Evolutionary conservation across 2,797 vertebrate genomes (phyloP), one percentile per base, ranked within the genome.

Genomic region (Cephalopachus bancanus): DNA sequence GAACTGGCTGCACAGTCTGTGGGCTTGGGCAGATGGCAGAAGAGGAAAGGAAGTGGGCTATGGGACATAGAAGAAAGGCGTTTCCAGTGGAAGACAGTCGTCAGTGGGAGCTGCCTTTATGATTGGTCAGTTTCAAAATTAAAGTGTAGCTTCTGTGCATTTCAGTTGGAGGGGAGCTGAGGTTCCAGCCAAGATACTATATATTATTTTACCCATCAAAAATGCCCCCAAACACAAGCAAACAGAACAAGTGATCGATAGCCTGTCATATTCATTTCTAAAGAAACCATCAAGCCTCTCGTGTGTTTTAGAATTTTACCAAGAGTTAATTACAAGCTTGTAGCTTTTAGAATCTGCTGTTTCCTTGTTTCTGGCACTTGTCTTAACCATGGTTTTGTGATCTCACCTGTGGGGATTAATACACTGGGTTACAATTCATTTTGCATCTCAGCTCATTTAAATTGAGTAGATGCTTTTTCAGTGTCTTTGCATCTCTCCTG

Each of bases 391-490:
- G 67, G 44, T 72, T 44, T 62, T 95, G 22, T 57, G 33, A 11
- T 80, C 74, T 62, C 10, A 75, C 26, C 87, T 92, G 76, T 72
- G 88, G 96, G 24, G 59, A 30, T 88, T 67, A 76, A 71, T 65
- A 69, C 7, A 24, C 74, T 49, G 15, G 59, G 30, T 24, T 71
- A 76, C 37, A 83, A 92, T 84, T 79, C 26, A 65, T 89, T 86
- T 92, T 87, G 20, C 10, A 79, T 30, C 64, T 93, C 93, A 93
- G 65, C 37, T 71, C 30, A 37, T 30, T 87, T 86, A 69, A 89
- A 65, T 80, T 60, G 19, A 62, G 55, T 55, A 83, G 69, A 69
- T 83, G 16, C 71, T 83, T 30, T 93, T 93, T 76, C 53, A 65
- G 0, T 80, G 65, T 80, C 83, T 94, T 83, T 93, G 24, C 67